Conservation (phyloP, 2,113 vertebrate genomes). For the Stegostoma tigrinum region DNA sequence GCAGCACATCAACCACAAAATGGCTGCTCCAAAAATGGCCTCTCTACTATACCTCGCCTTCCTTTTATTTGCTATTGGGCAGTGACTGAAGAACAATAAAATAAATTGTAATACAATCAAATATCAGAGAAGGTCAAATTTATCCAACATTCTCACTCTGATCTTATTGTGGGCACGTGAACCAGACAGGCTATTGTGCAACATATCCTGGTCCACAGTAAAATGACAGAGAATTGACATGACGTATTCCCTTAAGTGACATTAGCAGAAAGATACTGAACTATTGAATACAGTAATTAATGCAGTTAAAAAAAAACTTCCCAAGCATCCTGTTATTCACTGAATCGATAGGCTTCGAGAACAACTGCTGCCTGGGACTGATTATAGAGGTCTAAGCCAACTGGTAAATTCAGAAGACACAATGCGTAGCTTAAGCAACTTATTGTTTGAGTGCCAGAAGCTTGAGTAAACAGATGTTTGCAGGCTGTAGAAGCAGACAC, state of each 20-base stretch:
- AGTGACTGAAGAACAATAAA: neutral
- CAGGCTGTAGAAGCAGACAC: neutral
- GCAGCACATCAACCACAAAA: no score
- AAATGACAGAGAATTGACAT: neutral
- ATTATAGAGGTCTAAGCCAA: neutral
- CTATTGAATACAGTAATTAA: slow-evolving; percentile 12
- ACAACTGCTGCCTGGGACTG: neutral
- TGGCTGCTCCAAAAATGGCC: no score
- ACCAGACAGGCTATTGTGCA: neutral
- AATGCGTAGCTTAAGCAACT: neutral
- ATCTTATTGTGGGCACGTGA: neutral
- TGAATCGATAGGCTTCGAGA: neutral
- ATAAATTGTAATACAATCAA: neutral
- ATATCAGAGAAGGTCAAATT: slow-evolving; percentile 25
- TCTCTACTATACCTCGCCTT: no score
- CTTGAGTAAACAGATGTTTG: slow-evolving; percentile 15
- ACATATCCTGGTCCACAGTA: neutral
- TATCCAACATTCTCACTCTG: neutral
- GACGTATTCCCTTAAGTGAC: no score
- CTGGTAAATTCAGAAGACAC: neutral
- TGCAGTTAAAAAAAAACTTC: neutral
- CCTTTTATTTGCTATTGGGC: no score
- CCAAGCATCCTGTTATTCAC: neutral
- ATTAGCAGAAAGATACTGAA: neutral
- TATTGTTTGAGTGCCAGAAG: neutral